Base-by-base conservation (phyloP, 2,888 invertebrate species). In the Acrobasis suavella region DNA sequence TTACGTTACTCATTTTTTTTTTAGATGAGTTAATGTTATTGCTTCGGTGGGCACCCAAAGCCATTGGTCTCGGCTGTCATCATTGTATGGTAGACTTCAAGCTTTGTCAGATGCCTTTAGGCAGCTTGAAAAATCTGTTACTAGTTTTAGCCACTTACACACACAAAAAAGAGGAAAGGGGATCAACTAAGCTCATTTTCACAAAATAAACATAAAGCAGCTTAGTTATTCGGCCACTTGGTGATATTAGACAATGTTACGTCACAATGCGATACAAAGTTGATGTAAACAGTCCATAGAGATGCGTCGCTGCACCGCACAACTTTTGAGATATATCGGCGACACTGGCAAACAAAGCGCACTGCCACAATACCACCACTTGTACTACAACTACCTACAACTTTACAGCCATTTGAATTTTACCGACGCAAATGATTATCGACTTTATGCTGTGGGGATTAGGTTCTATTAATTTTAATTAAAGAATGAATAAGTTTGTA, bases 271-370 rank as follows among this genome's bases (percentile, higher is more conserved):
- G 55, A 55, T 62, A 62, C 62, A 55, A 62, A 55, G 62, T 62
- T 55, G 62, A 62, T 62, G 74, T 72, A 73, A 69, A 69, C 66
- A 67, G 69, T 65, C 67, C 67, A 68, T 64, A 70, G 79, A 75
- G 80, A 80, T 82, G 83, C 81, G 81, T 81, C 79, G 80, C 77
- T 80, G 83, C 81, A 82, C 75, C 74, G 85, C 81, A 79, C 75
- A 89, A 89, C 81, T 91, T 89, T 87, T 77, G 79, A 86, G 85
- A 89, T 90, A 90, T 91, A 90, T 91, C 89, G 84, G 86, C 81
- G 87, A 85, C 88, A 83, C 78, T 83, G 77, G 80, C 87, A 85
- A 86, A 90, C 89, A 90, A 89, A 88, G 87, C 84, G 74, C 77
- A 76, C 77, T 76, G 75, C 82, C 81, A 88, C 87, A 89, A 89